A percentile compares a stretch with the other conserved stretches of the same genome.
Evolutionary conservation across 2,113 vertebrate genomes (phyloP).

Genomic region (Tachycineta bicolor): DNA sequence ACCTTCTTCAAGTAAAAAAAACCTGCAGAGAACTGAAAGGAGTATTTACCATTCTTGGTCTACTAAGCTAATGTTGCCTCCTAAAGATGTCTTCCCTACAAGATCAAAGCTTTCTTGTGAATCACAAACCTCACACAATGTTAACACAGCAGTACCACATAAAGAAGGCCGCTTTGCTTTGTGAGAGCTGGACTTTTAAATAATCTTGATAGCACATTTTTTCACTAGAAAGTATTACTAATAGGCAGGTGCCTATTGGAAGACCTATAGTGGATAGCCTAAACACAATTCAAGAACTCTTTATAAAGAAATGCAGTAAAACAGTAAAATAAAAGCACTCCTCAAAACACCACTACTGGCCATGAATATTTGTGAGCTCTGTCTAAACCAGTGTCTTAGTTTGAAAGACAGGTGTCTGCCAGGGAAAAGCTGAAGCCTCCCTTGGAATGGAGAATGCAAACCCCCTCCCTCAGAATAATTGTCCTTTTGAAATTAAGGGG

Average conservation of each 20-base stretch:
- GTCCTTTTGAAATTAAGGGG: neutral
- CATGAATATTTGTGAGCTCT: neutral
- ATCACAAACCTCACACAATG: neutral
- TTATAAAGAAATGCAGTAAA: neutral
- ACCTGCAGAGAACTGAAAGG: neutral
- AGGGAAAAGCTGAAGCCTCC: neutral
- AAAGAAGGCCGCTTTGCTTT: neutral
- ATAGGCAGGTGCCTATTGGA: neutral
- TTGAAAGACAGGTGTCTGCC: neutral
- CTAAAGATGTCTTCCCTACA: neutral
- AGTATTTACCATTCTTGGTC: neutral
- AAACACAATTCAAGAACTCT: neutral
- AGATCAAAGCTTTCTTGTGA: neutral
- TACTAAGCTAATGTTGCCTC: neutral
- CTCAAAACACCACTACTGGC: neutral
- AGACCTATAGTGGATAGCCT: neutral
- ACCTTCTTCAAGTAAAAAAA: neutral
- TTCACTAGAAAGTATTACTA: neutral
- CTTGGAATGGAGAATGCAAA: neutral
- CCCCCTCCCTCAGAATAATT: neutral
- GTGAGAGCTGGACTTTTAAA: neutral
- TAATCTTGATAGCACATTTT: rapidly evolving
- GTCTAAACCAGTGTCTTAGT: neutral
- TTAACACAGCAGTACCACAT: neutral
- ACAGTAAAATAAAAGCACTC: neutral